Percentiles rank a stretch among this genome's conserved stretches.
These are phyloP conservation scores for Tenualosa ilisha DNA, from an alignment of 2,797 vertebrate genomes.

Conservation along the genomic window DNA sequence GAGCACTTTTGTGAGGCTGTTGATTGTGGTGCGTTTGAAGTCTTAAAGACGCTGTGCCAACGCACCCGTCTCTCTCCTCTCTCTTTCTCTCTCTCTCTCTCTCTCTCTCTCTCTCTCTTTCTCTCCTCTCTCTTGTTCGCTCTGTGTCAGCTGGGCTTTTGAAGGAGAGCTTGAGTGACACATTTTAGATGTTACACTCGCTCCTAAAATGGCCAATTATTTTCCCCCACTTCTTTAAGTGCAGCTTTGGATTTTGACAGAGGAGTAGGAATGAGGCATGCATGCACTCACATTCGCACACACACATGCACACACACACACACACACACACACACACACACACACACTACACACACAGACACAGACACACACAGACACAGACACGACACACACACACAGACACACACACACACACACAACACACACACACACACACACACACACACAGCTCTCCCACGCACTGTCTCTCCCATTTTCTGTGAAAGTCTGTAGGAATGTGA, in stretches of 20 bases:
- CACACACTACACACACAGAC: neutral
- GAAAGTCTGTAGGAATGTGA: slow-evolving; percentile 38
- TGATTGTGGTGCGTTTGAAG: slow-evolving; percentile 69
- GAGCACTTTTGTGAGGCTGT: slow-evolving; percentile 1
- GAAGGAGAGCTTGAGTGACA: slow-evolving; percentile 74
- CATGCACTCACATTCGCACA: slow-evolving; percentile 29
- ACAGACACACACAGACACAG: no score
- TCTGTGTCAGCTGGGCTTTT: slow-evolving; percentile 65
- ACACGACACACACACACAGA: neutral
- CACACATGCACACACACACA: neutral
- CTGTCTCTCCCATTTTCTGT: slow-evolving; percentile 1
- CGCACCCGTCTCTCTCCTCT: slow-evolving; percentile 73
- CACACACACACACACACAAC: slow-evolving; percentile 31
- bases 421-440: neutral
- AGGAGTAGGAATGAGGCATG: slow-evolving; percentile 32
- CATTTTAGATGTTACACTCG: slow-evolving; percentile 74
- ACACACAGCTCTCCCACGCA: slow-evolving; percentile 13
- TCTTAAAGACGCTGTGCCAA: slow-evolving; percentile 78
- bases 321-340: neutral
- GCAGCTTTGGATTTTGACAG: slow-evolving; percentile 61
- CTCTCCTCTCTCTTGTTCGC: slow-evolving; percentile 66
- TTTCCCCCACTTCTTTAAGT: slow-evolving; percentile 64
- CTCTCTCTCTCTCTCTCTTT: slow-evolving; percentile 58
- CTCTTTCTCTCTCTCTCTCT: slow-evolving; percentile 58
- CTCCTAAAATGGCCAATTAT: slow-evolving; percentile 78